These are phyloP conservation scores for Dysmachus trigonus DNA, from an alignment of 2,888 invertebrate species.

Conservation along the genomic window DNA sequence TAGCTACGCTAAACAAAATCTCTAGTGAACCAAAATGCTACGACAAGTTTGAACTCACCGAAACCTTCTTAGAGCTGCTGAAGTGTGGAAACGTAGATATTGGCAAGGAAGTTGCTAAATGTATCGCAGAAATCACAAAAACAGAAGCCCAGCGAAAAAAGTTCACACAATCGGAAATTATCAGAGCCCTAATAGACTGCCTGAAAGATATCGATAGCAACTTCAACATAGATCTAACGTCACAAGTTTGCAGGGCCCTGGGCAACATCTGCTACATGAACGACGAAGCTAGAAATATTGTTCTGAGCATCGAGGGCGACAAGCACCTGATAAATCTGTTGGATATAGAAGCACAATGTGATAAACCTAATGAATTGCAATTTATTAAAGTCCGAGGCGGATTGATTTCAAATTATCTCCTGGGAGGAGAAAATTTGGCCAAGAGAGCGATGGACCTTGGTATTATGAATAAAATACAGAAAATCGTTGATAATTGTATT, in stretches of 20 bases:
- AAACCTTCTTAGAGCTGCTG: constrained; percentile 59
- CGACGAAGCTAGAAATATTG: constrained; percentile 72
- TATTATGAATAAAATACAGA: constrained; percentile 67
- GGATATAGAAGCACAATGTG: constrained; percentile 58
- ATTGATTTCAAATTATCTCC: constrained; percentile 80
- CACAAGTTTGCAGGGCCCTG: constrained; percentile 82
- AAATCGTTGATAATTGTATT: constrained; percentile 65
- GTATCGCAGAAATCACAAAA: constrained; percentile 84
- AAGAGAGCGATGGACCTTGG: constrained; percentile 69
- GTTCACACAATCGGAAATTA: constrained; percentile 72
- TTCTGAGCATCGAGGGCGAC: constrained; percentile 67
- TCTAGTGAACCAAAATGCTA: constrained; percentile 59
- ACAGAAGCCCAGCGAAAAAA: constrained; percentile 77
- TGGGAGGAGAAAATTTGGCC: constrained; percentile 75
- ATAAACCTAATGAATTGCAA: constrained; percentile 63
- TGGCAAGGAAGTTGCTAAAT: constrained; percentile 71
- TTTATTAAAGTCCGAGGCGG: constrained; percentile 77
- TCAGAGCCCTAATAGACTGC: constrained; percentile 69
- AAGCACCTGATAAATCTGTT: constrained; percentile 65
- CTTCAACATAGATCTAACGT: constrained; percentile 67
- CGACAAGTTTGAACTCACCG: constrained; percentile 61
- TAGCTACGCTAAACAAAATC: constrained; percentile 49
- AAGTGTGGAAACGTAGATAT: constrained; percentile 63
- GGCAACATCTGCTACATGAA: constrained; percentile 92
- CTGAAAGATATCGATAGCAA: constrained; percentile 59